These are phyloP conservation scores for Sinelater perroti DNA, from an alignment of 2,888 invertebrate genomes.

Conservation along the genomic window DNA sequence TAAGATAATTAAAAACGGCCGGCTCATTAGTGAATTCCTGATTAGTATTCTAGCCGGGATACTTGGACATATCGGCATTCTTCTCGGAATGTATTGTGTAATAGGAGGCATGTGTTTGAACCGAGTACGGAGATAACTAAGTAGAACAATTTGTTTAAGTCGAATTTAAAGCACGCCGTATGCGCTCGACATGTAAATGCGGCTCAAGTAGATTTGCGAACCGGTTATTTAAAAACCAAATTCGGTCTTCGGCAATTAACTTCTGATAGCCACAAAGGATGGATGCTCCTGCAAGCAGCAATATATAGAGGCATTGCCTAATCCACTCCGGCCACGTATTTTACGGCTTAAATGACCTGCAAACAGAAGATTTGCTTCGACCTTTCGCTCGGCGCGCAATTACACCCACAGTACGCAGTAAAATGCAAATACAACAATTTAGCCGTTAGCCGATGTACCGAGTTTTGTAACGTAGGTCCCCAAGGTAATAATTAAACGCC, in stretches of 20 bases:
- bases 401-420: too few species aligned
- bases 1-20: constrained; percentile 23
- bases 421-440: too few species aligned
- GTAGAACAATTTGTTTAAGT: constrained; percentile 11
- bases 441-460: too few species aligned
- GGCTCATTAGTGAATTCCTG: constrained; percentile 26
- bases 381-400: too few species aligned
- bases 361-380: too few species aligned
- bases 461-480: too few species aligned
- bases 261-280: neutral
- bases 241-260: neutral
- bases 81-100: constrained; percentile 21
- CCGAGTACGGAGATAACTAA: constrained; percentile 4
- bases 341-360: too few species aligned
- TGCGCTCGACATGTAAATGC: constrained; percentile 1
- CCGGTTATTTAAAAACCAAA: constrained; percentile 1
- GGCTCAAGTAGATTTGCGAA: neutral
- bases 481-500: too few species aligned
- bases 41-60: constrained; percentile 15
- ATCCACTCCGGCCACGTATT: too few species aligned
- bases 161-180: neutral
- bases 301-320: too few species aligned
- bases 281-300: neutral
- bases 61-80: constrained; percentile 12
- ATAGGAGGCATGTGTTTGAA: constrained; percentile 17